Evolutionary conservation across 2,113 vertebrate genomes (phyloP).

Genomic region (Astatotilapia flaviijosephi): DNA sequence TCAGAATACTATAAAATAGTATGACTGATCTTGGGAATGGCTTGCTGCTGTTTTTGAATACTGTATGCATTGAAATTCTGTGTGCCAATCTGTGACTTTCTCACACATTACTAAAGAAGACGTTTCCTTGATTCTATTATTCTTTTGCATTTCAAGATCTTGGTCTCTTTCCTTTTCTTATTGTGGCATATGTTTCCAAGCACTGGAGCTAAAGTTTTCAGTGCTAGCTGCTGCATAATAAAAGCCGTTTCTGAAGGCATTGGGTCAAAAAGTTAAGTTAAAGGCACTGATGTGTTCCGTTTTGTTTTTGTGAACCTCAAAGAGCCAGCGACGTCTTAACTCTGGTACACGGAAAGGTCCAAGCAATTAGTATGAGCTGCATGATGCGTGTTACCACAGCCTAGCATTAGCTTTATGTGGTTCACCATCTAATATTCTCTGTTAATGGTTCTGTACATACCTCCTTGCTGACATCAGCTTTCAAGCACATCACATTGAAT

Average conservation of each 20-base stretch:
- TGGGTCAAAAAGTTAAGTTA: slow-evolving; percentile 1
- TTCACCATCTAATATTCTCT: slow-evolving; percentile 7
- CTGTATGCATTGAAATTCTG: slow-evolving; percentile 54
- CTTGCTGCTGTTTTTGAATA: slow-evolving; percentile 42
- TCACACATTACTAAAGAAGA: slow-evolving; percentile 56
- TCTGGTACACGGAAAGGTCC: neutral
- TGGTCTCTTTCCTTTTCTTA: neutral
- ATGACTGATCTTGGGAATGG: slow-evolving; percentile 44
- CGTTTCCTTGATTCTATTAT: slow-evolving; percentile 21
- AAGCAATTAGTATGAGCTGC: slow-evolving; percentile 8
- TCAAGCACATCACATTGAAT: neutral
- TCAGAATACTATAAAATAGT: slow-evolving; percentile 45
- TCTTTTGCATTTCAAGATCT: slow-evolving; percentile 12
- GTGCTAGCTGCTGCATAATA: neutral
- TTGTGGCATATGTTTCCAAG: neutral
- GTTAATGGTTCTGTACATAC: slow-evolving; percentile 25
- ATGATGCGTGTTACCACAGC: neutral
- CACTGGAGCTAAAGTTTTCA: neutral
- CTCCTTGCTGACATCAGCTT: neutral
- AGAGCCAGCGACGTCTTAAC: neutral
- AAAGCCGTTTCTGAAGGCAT: neutral
- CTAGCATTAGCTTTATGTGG: slow-evolving; percentile 27
- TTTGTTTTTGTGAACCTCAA: slow-evolving; percentile 4
- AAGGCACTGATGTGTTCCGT: neutral
- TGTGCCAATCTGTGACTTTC: slow-evolving; percentile 47